Evolutionary conservation across 2,797 vertebrate species (phyloP), one percentile per base, ranked within the genome.

Genomic region (Enteromius mattozi): DNA sequence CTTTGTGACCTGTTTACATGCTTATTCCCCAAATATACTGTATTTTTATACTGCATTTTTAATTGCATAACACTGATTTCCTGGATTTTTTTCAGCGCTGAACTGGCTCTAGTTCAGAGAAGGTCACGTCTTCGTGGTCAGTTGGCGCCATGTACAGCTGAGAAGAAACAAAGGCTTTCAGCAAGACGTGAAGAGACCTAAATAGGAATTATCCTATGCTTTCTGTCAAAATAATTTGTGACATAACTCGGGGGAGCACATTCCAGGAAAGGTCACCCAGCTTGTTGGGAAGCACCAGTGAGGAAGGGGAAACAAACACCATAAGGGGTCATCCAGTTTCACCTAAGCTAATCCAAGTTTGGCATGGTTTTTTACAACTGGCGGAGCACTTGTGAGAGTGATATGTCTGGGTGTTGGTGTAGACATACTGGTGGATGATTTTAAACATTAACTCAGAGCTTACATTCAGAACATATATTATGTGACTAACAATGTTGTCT

Each of bases 1-100:
- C 81, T 83, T 78, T 83, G 76, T 86, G 80, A 80, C 80, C 81
- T 80, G 74, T 86, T 66, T 86, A 78, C 56, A 83, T 30, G n/a
- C 59, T 83, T 54, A 16, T 83, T 83, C 45, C 59, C 6, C 9
- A 54, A 76, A 83, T 54, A 30, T 82, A 40, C 81, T 83, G 30
- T 49, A 63, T 37, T 35, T 74, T 63, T 37, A 72, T 81, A 71
- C 24, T 61, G 80, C 63, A 82, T 42, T 45, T 82, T 30, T 51
- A 66, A 63, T 24, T 56, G 47, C 54, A 63, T 49, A 75, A 49
- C 56, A 63, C 54, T 27, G 30, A 51, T 75, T 37, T 65, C 37
- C 5, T 76, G 13, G 8, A 16, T n/a, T 4, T 16, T 37, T 40
- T 51, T 19, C 27, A 61, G 17, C 0, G 24, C 17, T 80, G n/a